Percentiles rank a stretch among this genome's conserved stretches.
These are phyloP conservation scores for Drosophila nigrodunni DNA, from an alignment of 1,140 invertebrate species.

Conservation along the genomic window DNA sequence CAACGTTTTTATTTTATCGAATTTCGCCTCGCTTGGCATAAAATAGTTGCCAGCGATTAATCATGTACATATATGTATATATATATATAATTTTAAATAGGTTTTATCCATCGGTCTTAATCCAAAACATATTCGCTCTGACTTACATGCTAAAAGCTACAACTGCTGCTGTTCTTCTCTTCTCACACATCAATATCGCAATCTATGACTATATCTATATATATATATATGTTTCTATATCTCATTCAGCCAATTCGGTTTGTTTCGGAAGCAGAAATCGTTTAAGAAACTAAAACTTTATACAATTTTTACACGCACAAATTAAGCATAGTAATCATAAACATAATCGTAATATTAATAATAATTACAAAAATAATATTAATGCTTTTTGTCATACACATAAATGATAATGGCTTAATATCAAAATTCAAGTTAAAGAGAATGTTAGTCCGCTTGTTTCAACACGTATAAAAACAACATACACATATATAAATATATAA, in stretches of 20 bases:
- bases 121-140: slow-evolving; percentile 42
- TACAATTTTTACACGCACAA: slow-evolving; percentile 66
- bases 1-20: slow-evolving; percentile 37
- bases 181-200: slow-evolving; percentile 64
- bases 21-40: slow-evolving; percentile 47
- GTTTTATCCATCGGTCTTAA: slow-evolving; percentile 51
- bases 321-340: slow-evolving; percentile 35
- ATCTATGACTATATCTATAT: slow-evolving; percentile 50
- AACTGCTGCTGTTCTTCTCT: slow-evolving; percentile 45
- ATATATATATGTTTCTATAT: slow-evolving; percentile 43
- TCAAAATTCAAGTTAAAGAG: slow-evolving; percentile 6
- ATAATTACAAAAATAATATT: slow-evolving; percentile 11
- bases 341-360: slow-evolving; percentile 37
- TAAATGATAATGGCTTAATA: slow-evolving; percentile 20
- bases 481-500: slow-evolving; percentile 8
- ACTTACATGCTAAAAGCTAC: slow-evolving; percentile 36
- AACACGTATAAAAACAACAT: slow-evolving; percentile 9
- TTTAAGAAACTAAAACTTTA: slow-evolving; percentile 70
- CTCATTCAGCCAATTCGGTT: slow-evolving; percentile 60
- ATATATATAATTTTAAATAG: slow-evolving; percentile 50
- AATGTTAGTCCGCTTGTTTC: slow-evolving; percentile 1
- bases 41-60: slow-evolving; percentile 54
- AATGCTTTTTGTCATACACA: slow-evolving; percentile 4
- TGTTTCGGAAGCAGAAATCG: slow-evolving; percentile 58
- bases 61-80: neutral